Conservation (phyloP, 2,113 vertebrate genomes). For the Colistium nudipinnis region DNA sequence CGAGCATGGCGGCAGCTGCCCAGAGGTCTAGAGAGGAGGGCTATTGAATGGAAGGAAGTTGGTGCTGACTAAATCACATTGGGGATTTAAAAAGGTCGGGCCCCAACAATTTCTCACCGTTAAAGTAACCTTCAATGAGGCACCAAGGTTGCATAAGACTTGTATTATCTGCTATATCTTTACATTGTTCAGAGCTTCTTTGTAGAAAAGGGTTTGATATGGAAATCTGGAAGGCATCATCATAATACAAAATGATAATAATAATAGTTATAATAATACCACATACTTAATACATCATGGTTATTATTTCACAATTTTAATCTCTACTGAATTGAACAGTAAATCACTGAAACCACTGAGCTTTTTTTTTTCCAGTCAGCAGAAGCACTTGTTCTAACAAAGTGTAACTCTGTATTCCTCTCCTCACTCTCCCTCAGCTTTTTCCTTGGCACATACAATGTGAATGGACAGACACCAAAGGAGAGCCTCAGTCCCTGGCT, state of each 20-base stretch:
- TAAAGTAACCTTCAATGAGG: background rate
- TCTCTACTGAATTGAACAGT: background rate
- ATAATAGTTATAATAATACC: background rate
- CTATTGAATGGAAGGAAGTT: conserved; percentile 28
- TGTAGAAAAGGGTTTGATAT: background rate
- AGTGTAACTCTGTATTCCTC: background rate
- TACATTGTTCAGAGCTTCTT: background rate
- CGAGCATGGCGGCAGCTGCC: background rate
- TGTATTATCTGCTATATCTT: background rate
- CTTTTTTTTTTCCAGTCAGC: background rate
- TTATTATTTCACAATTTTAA: too few species aligned
- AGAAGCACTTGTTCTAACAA: background rate
- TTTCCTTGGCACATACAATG: conserved; percentile 96
- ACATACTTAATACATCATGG: background rate
- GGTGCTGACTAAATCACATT: conserved; percentile 18
- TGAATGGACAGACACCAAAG: conserved; percentile 91
- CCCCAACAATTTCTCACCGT: background rate
- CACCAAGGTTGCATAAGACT: background rate
- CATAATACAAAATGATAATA: background rate
- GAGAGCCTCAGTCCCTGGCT: conserved; percentile 93
- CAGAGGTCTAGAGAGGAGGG: conserved; percentile 31
- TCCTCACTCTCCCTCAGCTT: conserved; percentile 79
- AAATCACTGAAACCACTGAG: background rate
- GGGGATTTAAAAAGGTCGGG: conserved; percentile 19
- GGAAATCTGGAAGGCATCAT: too few species aligned